These are phyloP conservation scores for Latheticus oryzae DNA, from an alignment of 2,888 invertebrate genomes.

Conservation along the genomic window DNA sequence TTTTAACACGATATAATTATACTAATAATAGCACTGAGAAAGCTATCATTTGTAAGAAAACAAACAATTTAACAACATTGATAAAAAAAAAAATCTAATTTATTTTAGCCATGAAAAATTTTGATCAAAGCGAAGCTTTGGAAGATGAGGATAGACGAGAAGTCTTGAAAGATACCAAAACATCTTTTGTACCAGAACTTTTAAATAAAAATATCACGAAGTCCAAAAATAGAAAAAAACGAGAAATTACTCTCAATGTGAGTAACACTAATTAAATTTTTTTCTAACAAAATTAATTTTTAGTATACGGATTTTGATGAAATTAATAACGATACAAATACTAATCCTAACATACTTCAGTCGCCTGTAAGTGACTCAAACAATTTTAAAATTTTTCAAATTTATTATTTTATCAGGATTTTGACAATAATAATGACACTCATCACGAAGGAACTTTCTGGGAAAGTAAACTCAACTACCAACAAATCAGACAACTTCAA, in stretches of 20 bases:
- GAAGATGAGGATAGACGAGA: conserved; percentile 53
- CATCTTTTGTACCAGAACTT: conserved; percentile 50
- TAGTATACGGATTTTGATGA: conserved; percentile 34
- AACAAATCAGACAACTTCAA: conserved; percentile 50
- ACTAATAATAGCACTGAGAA: conserved; percentile 30
- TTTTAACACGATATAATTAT: conserved; percentile 44
- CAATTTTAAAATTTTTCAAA: too few species aligned
- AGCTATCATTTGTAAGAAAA: conserved; percentile 29
- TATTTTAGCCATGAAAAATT: conserved; percentile 35
- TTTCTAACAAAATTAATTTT: not conserved
- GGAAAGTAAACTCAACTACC: conserved; percentile 41
- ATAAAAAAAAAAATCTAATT: too few species aligned
- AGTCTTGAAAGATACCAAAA: conserved; percentile 51
- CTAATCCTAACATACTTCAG: conserved; percentile 12
- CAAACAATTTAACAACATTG: conserved; percentile 1
- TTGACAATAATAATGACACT: too few species aligned
- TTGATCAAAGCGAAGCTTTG: conserved; percentile 50
- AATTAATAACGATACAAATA: conserved; percentile 21
- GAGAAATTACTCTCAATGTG: conserved; percentile 32
- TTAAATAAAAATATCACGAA: conserved; percentile 56
- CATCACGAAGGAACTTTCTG: too few species aligned
- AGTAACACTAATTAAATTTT: conserved; percentile 6
- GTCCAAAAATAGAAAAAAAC: conserved; percentile 52
- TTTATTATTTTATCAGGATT: too few species aligned
- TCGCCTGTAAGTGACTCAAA: conserved; percentile 34